Base-by-base conservation (phyloP, 2,888 invertebrate genomes). In the Sphaeridia pumilis region DNA sequence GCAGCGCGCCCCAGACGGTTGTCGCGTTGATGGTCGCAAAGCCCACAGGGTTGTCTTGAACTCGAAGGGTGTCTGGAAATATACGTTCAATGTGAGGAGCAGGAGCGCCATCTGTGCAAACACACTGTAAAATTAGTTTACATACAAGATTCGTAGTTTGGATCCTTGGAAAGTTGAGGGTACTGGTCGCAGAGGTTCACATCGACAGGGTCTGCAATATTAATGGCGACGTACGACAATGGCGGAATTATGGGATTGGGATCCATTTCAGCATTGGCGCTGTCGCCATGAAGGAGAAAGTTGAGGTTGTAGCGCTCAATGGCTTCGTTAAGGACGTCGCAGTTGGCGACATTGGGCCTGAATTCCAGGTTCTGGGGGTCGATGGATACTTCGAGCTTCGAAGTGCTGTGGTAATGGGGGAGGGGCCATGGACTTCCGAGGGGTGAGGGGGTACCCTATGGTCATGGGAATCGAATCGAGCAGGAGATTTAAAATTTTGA, bases 351-450 rank as follows among this genome's bases (percentile, higher is more conserved):
- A 34, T 20, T 52, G 3, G 38, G 26, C 3, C 24, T 17, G 22
- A 49, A 56, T 20, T 14, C 5, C 25, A 56, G 52, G n/a, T 35
- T 24, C 2, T 25, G 17, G 1, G 12, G 14, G 22, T 46, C 43
- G 2, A 54, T 25, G 17, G 47, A 34, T 2, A 49, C 47, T 1
- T 42, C 31, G 2, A 38, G 10, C 14, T 24, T 25, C 4, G 17
- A 31, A 17, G 28, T 7, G 10, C 12, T 4, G 31, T 55, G 45
- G 1, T 2, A 5, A 27, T 53, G 48, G 12, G 62, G 62, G 36
- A 57, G 49, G 2, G 62, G 64, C 60, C 64, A 62, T 27, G 56
- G 57, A 34, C 52, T 56, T 54, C 61, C 64, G 4, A 59, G 64
- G 7, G 54, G 49, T 4, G 60, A 43, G 2, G 54, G 59, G 5